Evolutionary conservation across 1,140 invertebrate species (phyloP).

Genomic region (Geopemphigus sp.): DNA sequence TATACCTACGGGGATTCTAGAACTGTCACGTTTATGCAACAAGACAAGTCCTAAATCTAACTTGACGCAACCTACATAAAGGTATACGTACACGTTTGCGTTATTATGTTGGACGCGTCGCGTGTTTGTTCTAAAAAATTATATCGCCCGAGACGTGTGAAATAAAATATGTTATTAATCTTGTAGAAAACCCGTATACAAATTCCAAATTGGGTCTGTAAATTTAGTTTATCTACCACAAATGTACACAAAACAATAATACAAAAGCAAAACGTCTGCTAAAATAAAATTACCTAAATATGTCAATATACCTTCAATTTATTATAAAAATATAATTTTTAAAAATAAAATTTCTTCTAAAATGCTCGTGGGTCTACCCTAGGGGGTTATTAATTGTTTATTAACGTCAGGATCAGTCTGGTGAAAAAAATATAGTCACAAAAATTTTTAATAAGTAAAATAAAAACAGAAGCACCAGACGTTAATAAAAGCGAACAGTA

Average conservation of each 20-base stretch:
- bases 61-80: slow-evolving; percentile 25
- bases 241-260: background rate
- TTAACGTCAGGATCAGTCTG: background rate
- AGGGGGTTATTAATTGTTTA: background rate
- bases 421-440: background rate
- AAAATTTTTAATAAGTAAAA: background rate
- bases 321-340: no score
- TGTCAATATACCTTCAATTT: no score
- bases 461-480: slow-evolving; percentile 11
- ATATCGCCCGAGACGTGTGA: background rate
- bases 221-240: background rate
- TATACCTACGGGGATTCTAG: slow-evolving; percentile 14
- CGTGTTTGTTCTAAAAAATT: background rate
- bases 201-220: background rate
- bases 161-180: no score
- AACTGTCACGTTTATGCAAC: slow-evolving; percentile 39
- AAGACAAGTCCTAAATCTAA: slow-evolving; percentile 39
- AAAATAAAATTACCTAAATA: background rate
- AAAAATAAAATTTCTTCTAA: no score
- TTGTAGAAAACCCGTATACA: no score
- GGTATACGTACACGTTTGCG: background rate
- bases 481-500: slow-evolving; percentile 33
- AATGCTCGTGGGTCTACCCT: no score
- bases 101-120: background rate
- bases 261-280: no score